phyloP scores from a whole-genome alignment of 2,113 vertebrate genomes.

The Peromyscus polionotus region DNA sequence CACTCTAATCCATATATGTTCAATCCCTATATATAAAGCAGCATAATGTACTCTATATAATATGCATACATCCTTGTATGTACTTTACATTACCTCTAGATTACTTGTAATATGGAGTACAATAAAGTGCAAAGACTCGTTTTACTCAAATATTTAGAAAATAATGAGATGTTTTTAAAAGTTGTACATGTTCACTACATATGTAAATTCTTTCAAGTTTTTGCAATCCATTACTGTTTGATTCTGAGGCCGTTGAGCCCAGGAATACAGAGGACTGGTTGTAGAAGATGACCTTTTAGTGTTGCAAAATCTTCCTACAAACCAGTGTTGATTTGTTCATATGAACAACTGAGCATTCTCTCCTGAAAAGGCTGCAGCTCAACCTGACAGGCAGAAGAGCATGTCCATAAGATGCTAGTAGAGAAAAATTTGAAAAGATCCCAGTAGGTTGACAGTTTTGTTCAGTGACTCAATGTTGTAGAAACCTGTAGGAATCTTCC shows the following conservation, averaged over 20 bases:
- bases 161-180: not conserved
- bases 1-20: not conserved
- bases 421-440: not conserved
- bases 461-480: slow-evolving; percentile 24
- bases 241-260: not conserved
- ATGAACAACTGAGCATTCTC: not conserved
- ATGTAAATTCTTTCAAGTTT: not conserved
- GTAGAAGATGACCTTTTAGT: slow-evolving; percentile 27
- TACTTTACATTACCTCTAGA: not conserved
- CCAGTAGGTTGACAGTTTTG: not conserved
- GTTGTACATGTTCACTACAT: not conserved
- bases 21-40: not conserved
- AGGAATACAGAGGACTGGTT: not conserved
- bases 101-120: not conserved
- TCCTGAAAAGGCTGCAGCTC: not conserved
- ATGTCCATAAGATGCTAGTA: slow-evolving; percentile 10
- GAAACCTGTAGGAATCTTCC: not conserved
- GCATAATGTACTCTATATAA: not conserved
- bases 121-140: not conserved
- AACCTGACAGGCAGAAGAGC: not conserved
- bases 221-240: not conserved
- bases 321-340: slow-evolving; percentile 3
- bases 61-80: not conserved
- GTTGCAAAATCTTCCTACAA: not conserved
- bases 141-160: not conserved